Base-by-base conservation (phyloP, 2,888 invertebrate species). In the Xestoiulus laeticollis region DNA sequence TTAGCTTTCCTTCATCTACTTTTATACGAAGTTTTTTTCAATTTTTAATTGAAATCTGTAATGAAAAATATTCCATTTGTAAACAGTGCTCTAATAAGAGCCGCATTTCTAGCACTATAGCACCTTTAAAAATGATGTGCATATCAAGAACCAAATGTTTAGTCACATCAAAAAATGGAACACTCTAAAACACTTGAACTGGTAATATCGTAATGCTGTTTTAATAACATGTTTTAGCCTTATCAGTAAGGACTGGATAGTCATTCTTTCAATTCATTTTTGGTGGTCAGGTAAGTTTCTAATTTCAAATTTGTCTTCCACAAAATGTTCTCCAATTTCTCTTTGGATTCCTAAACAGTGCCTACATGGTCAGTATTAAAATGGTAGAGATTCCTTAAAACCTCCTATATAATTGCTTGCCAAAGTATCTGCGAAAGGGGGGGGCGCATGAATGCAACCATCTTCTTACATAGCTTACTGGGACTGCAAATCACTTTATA, bases 71-170 rank as follows among this genome's bases (percentile, higher is more conserved):
- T 1, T 22, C 14, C 33, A n/a, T 84, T 84, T 84, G 8, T n/a
- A 84, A 33, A 33, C 1, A 33, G 33, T 84, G 68, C 8, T 68
- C n/a, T 68, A 68, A 26, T 26, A 68, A 22, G 1, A 68, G 68
- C 1, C 26, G 4, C 26, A 68, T 68, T 68, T 68, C 68, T 8
- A 68, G 26, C 26, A 26, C 26, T 10, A 68, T 16, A 44, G 33
- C 85, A 22, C 85, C 85, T 38, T 85, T 2, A 44, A 85, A 85
- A 85, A 85, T 44, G 16, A 85, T 85, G 85, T 85, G 85, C 85
- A 85, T 44, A 19, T 85, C 85, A 33, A 43, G 12, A 12, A 85
- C 85, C 22, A 85, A 38, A 8, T 26, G 6, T 32, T 85, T 85
- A 10, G 85, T 85, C 16, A 85, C n/a, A 85, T 85, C 85, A 85